phyloP scores from a whole-genome alignment of 1,140 invertebrate species.

The Phymastichus coffea region DNA sequence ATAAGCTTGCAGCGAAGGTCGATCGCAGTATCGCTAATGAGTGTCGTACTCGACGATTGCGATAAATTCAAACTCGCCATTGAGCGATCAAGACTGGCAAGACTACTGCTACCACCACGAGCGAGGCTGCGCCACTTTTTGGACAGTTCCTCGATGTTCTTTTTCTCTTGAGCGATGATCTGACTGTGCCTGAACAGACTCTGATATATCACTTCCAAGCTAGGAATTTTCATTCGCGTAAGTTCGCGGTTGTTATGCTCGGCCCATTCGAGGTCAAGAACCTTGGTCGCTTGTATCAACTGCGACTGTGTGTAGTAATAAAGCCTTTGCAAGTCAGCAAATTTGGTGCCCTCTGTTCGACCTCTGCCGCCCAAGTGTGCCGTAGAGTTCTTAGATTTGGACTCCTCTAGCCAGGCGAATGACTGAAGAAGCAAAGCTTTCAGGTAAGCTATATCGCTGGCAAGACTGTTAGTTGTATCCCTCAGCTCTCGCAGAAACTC shows the following conservation, averaged over 20 bases:
- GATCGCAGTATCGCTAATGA: slow-evolving; percentile 38
- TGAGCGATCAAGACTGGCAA: slow-evolving; percentile 40
- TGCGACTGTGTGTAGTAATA: slow-evolving; percentile 53
- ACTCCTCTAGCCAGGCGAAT: slow-evolving; percentile 56
- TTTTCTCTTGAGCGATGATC: slow-evolving; percentile 44
- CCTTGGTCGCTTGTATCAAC: slow-evolving; percentile 48
- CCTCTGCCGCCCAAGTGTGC: slow-evolving; percentile 33
- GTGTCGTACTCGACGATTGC: slow-evolving; percentile 1
- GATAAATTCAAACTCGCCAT: slow-evolving; percentile 43
- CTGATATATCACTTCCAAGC: slow-evolving; percentile 50
- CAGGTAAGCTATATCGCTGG: slow-evolving; percentile 48
- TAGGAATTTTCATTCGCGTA: slow-evolving; percentile 49
- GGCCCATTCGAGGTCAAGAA: slow-evolving; percentile 50
- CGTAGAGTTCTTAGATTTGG: slow-evolving; percentile 46
- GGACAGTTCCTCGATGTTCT: slow-evolving; percentile 34
- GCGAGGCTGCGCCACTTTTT: slow-evolving; percentile 40
- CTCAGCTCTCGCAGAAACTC: slow-evolving; percentile 55
- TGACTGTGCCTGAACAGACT: slow-evolving; percentile 45
- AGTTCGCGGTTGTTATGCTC: slow-evolving; percentile 38
- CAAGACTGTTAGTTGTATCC: slow-evolving; percentile 50
- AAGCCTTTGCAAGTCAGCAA: slow-evolving; percentile 46
- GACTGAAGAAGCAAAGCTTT: slow-evolving; percentile 52
- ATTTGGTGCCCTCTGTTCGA: slow-evolving; percentile 43
- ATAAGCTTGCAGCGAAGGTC: slow-evolving; percentile 47
- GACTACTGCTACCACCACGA: slow-evolving; percentile 21